phyloP scores from a whole-genome alignment of 2,113 vertebrate genomes.

The Sebastes fasciatus region DNA sequence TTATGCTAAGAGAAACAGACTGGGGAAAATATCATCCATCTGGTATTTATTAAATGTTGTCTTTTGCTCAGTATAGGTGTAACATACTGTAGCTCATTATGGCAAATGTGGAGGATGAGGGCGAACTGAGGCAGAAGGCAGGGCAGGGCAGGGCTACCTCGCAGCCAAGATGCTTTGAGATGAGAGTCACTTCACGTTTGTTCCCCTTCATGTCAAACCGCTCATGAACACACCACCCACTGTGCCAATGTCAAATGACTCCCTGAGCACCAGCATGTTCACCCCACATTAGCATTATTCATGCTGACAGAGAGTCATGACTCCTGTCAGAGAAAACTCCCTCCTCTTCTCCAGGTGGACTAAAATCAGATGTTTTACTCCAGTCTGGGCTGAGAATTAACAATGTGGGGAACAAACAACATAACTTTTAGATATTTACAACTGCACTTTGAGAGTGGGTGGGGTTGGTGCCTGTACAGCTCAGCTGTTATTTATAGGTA shows the following conservation, averaged over 20 bases:
- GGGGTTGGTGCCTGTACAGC: background rate
- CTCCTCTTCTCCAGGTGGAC: conserved; percentile 40
- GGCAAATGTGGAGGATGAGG: background rate
- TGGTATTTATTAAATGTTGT: conserved; percentile 1
- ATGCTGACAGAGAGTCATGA: conserved; percentile 47
- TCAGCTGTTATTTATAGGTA: background rate
- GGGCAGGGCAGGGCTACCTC: conserved; percentile 1
- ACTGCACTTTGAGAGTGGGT: background rate
- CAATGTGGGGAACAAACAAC: background rate
- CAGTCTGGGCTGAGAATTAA: background rate
- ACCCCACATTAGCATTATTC: conserved; percentile 47
- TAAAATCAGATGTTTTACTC: background rate
- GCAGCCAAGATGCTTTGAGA: conserved; percentile 27
- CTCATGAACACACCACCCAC: conserved; percentile 50
- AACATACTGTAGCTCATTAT: conserved; percentile 25
- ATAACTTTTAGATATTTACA: background rate
- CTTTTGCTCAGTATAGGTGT: conserved; percentile 5
- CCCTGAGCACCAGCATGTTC: conserved; percentile 45
- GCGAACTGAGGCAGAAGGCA: background rate
- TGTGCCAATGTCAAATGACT: conserved; percentile 52
- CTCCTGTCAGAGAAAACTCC: conserved; percentile 16
- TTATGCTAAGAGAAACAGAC: background rate
- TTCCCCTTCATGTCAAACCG: conserved; percentile 43
- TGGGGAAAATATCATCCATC: background rate
- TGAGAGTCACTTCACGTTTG: conserved; percentile 44